These are phyloP conservation scores for Kryptolebias marmoratus DNA, from an alignment of 2,113 vertebrate genomes.

Conservation along the genomic window DNA sequence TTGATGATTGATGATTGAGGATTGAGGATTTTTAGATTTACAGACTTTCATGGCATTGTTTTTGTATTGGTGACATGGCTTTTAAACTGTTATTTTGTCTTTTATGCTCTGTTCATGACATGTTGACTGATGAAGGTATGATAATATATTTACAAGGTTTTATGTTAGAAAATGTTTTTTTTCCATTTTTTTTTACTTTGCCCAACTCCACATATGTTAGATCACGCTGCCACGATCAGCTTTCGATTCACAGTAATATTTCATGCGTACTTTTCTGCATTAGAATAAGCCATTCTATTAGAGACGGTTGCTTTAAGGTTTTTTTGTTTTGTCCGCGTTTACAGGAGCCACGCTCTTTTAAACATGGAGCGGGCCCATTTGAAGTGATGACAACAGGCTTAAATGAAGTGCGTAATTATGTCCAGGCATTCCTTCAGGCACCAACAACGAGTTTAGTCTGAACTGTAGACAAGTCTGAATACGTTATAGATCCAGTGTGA, in stretches of 20 bases:
- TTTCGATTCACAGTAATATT: conserved; percentile 28
- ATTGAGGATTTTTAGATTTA: background rate
- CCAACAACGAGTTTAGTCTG: conserved; percentile 11
- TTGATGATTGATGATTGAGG: too few species aligned
- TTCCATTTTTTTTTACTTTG: too few species aligned
- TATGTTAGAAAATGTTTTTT: too few species aligned
- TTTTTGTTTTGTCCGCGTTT: conserved; percentile 20
- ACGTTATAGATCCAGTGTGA: background rate
- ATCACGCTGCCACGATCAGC: conserved; percentile 2
- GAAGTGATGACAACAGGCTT: conserved; percentile 35
- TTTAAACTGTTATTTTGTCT: too few species aligned
- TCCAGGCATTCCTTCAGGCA: conserved; percentile 19
- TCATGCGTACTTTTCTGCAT: conserved; percentile 16
- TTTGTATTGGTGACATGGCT: too few species aligned
- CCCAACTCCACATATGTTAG: background rate
- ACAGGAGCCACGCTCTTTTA: conserved; percentile 27
- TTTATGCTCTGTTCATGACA: too few species aligned
- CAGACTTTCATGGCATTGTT: too few species aligned
- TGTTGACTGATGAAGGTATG: too few species aligned
- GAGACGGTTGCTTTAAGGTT: conserved; percentile 16
- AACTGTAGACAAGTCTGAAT: background rate
- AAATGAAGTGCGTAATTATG: conserved; percentile 45
- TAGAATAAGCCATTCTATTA: conserved; percentile 8
- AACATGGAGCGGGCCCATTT: conserved; percentile 32
- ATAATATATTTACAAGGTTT: too few species aligned